A percentile compares a stretch with the other conserved stretches of the same genome.
Evolutionary conservation across 2,888 invertebrate species (phyloP).

Genomic region (Saturnia pavonia): DNA sequence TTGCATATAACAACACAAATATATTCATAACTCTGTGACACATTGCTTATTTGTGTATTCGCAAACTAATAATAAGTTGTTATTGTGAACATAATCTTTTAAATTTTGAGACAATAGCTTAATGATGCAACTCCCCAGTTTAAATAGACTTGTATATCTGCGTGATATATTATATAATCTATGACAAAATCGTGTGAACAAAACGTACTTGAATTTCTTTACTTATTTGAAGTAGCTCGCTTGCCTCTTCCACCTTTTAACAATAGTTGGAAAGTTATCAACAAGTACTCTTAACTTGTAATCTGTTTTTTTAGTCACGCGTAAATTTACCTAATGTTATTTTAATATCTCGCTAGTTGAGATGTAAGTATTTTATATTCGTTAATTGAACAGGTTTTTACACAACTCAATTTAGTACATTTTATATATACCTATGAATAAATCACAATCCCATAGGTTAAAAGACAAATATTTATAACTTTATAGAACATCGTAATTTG

Average conservation of each 20-base stretch:
- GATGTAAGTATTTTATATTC: background rate
- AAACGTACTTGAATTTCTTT: constrained; percentile 36
- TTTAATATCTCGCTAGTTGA: background rate
- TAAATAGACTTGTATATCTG: background rate
- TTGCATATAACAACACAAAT: too few relatives aligned
- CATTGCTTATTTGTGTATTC: too few relatives aligned
- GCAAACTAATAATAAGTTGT: too few relatives aligned
- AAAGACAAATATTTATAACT: background rate
- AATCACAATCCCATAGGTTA: background rate
- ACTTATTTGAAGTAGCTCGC: constrained; percentile 14
- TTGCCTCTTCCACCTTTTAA: background rate
- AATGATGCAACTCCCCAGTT: background rate
- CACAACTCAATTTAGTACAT: background rate
- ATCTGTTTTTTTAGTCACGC: constrained; percentile 5
- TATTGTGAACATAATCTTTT: background rate
- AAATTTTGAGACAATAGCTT: background rate
- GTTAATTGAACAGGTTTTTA: background rate
- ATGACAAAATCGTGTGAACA: constrained; percentile 26
- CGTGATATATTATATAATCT: constrained; percentile 18
- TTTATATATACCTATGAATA: too few relatives aligned
- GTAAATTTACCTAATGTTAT: background rate
- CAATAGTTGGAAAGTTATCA: constrained; percentile 19
- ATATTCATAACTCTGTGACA: too few relatives aligned
- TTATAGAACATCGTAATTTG: background rate
- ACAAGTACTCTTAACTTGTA: background rate